A percentile compares a stretch with the other conserved stretches of the same genome.
phyloP scores from a whole-genome alignment of 2,797 vertebrate species.

The Trachops cirrhosus region DNA sequence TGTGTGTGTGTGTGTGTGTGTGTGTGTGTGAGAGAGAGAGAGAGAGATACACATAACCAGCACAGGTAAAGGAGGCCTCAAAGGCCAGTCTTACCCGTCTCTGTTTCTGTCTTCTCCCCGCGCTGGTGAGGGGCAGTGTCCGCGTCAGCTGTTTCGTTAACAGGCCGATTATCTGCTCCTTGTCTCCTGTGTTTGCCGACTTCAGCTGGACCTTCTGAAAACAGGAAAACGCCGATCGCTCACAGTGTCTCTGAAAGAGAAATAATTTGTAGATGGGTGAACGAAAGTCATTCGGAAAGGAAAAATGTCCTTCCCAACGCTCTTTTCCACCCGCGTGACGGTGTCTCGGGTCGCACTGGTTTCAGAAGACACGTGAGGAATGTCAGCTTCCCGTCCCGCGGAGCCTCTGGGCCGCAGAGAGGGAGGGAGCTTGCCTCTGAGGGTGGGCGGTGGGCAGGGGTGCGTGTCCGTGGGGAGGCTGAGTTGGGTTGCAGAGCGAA shows the following conservation, averaged over 20 bases:
- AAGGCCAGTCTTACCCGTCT: slow-evolving; percentile 42
- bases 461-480: too few species aligned
- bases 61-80: neutral
- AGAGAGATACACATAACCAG: neutral
- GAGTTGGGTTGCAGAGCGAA: too few species aligned
- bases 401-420: too few species aligned
- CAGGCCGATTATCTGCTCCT: neutral
- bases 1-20: neutral
- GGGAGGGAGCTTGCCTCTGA: too few species aligned
- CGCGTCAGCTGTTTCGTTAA: slow-evolving; percentile 52
- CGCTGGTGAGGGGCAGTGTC: slow-evolving; percentile 11
- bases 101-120: neutral
- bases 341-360: neutral
- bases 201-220: slow-evolving; percentile 79
- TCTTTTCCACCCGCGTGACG: neutral
- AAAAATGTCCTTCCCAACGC: neutral
- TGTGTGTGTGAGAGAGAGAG: too few species aligned
- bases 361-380: neutral
- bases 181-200: slow-evolving; percentile 37
- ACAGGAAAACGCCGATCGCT: slow-evolving; percentile 76
- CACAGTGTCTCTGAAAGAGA: slow-evolving; percentile 78
- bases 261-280: neutral
- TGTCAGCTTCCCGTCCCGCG: too few species aligned
- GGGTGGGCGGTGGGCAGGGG: too few species aligned
- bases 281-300: neutral